phyloP scores from a whole-genome alignment of 2,797 vertebrate species.

The Chelonia mydas region DNA sequence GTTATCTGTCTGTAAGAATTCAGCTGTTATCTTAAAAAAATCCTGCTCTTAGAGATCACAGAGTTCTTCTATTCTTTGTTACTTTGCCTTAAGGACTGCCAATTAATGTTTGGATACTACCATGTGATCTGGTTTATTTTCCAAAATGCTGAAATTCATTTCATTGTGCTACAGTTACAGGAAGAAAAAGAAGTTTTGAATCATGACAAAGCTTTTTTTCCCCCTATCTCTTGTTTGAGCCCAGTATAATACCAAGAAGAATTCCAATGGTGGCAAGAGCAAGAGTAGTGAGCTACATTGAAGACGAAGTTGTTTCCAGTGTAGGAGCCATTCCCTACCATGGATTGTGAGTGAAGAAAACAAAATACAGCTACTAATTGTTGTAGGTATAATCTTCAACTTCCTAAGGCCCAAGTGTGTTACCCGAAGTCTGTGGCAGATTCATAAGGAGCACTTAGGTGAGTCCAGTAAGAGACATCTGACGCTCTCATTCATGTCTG shows the following conservation, averaged over 20 bases:
- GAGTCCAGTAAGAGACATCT: background rate
- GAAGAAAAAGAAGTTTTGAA: background rate
- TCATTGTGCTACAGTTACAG: background rate
- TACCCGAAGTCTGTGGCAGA: background rate
- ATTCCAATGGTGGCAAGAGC: background rate
- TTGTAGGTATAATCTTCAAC: background rate
- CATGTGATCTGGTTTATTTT: background rate
- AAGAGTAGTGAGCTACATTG: background rate
- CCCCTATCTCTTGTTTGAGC: background rate
- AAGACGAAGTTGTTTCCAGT: background rate
- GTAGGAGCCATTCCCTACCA: background rate
- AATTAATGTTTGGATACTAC: background rate
- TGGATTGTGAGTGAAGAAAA: background rate
- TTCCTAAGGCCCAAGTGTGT: background rate
- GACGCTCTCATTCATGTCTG: background rate
- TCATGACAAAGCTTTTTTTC: background rate
- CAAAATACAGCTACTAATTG: background rate
- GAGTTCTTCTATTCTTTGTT: background rate
- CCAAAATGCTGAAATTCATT: background rate
- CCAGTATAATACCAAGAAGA: background rate
- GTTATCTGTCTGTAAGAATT: background rate
- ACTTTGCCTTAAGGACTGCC: slow-evolving; percentile 6
- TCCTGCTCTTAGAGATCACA: background rate
- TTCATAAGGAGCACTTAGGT: background rate
- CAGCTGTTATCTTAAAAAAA: background rate